Conservation (phyloP, 2,888 invertebrate genomes). For the Acronicta leporina region DNA sequence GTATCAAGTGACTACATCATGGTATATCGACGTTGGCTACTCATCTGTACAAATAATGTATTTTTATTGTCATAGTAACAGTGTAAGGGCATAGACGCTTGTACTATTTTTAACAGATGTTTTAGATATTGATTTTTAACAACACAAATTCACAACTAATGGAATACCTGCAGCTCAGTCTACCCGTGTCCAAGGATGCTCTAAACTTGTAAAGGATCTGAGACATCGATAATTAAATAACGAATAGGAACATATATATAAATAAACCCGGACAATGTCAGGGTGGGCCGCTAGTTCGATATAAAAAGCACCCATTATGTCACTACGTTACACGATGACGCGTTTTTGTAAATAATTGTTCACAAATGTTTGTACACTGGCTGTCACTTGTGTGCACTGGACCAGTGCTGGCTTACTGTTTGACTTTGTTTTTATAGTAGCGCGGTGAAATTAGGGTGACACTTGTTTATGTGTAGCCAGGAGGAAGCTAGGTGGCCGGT, state of each 20-base stretch:
- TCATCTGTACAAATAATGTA: constrained; percentile 29
- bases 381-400: constrained; percentile 40
- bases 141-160: too few species aligned
- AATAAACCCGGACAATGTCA: too few species aligned
- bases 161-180: too few species aligned
- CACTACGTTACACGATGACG: constrained; percentile 11
- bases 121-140: background rate
- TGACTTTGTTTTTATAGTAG: constrained; percentile 44
- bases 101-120: background rate
- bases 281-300: constrained; percentile 3
- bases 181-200: too few species aligned
- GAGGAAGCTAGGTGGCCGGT: constrained; percentile 28
- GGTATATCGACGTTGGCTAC: constrained; percentile 7
- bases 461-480: constrained; percentile 8
- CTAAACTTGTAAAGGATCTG: too few species aligned
- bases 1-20: constrained; percentile 9
- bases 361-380: constrained; percentile 39
- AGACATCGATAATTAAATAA: too few species aligned
- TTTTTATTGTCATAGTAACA: constrained; percentile 11
- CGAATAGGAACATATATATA: too few species aligned
- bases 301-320: constrained; percentile 17
- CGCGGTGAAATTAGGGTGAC: constrained; percentile 29
- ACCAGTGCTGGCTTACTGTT: constrained; percentile 36
- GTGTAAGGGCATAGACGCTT: constrained; percentile 12
- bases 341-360: constrained; percentile 40